A percentile compares a stretch with the other conserved stretches of the same genome.
Conservation (phyloP, 1,140 invertebrate genomes). For the Araneus ventricosus region DNA sequence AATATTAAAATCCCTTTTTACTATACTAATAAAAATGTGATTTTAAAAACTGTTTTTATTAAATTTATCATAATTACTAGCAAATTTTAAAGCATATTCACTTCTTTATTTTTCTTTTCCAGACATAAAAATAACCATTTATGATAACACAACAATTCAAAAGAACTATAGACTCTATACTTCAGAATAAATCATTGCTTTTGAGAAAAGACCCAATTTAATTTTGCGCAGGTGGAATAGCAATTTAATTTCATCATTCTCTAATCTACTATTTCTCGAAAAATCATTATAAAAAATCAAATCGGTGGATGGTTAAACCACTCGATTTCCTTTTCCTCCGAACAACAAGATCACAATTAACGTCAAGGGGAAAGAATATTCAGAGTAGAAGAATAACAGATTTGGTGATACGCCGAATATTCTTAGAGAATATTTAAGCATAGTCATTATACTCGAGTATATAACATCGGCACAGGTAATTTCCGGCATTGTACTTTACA, state of each 20-base stretch:
- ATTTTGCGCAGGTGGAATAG: background rate
- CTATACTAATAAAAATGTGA: too few species aligned
- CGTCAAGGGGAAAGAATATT: background rate
- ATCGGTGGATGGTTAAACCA: background rate
- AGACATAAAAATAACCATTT: too few species aligned
- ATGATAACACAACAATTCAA: too few species aligned
- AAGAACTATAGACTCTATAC: too few species aligned
- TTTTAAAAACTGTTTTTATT: too few species aligned
- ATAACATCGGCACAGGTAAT: background rate
- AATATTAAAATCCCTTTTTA: too few species aligned
- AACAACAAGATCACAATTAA: conserved; percentile 16
- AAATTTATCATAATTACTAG: too few species aligned
- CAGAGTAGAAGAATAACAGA: background rate
- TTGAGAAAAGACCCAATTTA: background rate
- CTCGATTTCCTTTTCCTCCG: background rate
- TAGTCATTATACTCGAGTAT: background rate
- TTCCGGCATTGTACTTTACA: conserved; percentile 30
- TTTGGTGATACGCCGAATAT: background rate
- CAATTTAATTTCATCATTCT: background rate
- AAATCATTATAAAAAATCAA: background rate
- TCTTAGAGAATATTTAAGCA: background rate
- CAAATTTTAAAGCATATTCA: too few species aligned
- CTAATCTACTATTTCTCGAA: background rate
- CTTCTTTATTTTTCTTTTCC: too few species aligned
- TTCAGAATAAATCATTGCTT: too few species aligned